A percentile compares a stretch with the other conserved stretches of the same genome.
phyloP scores from a whole-genome alignment of 2,888 invertebrate genomes.

The Tinea trinotella region DNA sequence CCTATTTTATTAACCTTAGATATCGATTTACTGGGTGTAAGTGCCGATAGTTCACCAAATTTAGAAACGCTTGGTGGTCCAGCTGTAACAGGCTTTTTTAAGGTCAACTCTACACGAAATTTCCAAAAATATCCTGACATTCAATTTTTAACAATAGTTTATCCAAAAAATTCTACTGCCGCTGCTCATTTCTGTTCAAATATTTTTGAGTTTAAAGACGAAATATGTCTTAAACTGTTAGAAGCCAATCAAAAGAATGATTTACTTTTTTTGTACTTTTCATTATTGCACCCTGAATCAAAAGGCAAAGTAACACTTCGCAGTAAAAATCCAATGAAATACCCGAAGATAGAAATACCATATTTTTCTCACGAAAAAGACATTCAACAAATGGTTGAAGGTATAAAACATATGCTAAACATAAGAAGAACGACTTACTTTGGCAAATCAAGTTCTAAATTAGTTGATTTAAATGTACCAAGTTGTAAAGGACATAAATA shows the following conservation, averaged over 20 bases:
- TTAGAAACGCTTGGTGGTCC: background rate
- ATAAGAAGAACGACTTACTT: constrained; percentile 43
- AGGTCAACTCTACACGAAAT: background rate
- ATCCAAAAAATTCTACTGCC: constrained; percentile 10
- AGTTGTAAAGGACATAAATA: constrained; percentile 35
- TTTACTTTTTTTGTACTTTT: background rate
- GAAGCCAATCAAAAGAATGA: constrained; percentile 9
- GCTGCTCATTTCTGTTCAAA: background rate
- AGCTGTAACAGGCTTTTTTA: constrained; percentile 10
- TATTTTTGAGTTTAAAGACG: constrained; percentile 7
- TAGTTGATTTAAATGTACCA: constrained; percentile 26
- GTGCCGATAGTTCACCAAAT: background rate
- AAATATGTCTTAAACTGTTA: background rate
- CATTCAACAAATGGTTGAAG: constrained; percentile 40
- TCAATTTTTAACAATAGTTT: background rate
- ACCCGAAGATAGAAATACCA: constrained; percentile 69
- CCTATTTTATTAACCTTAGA: constrained; percentile 30
- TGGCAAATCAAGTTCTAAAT: constrained; percentile 30
- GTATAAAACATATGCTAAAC: constrained; percentile 34
- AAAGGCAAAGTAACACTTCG: constrained; percentile 63
- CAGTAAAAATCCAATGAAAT: constrained; percentile 57
- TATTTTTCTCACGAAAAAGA: constrained; percentile 69
- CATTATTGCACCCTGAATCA: constrained; percentile 75
- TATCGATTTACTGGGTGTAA: constrained; percentile 1
- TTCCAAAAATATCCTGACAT: constrained; percentile 15